Evolutionary conservation across 2,888 invertebrate species (phyloP).

Genomic region (Beris chalybata): DNA sequence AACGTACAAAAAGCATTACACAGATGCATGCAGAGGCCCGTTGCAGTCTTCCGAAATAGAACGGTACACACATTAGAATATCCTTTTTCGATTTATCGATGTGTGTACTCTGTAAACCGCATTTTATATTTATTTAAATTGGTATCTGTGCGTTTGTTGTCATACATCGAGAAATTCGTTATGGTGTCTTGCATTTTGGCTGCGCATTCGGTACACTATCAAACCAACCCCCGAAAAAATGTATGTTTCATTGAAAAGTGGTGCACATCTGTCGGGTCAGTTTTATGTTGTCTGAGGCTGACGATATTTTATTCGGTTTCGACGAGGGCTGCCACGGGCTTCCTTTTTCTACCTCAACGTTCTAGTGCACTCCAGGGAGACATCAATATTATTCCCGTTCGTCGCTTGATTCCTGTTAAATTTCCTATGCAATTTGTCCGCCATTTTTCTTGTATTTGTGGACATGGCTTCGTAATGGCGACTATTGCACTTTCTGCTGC

Average conservation of each 20-base stretch:
- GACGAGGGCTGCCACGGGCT: constrained; percentile 2
- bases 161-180: constrained; percentile 23
- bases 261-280: constrained; percentile 25
- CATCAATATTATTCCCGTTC: constrained; percentile 11
- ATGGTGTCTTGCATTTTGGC: constrained; percentile 20
- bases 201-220: constrained; percentile 8
- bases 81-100: too few relatives aligned
- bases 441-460: too few relatives aligned
- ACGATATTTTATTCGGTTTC: constrained; percentile 1
- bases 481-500: too few relatives aligned
- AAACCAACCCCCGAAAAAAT: constrained; percentile 6
- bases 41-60: too few relatives aligned
- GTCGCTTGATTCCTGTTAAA: neutral
- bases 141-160: neutral
- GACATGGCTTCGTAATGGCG: too few relatives aligned
- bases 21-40: too few relatives aligned
- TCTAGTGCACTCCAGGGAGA: constrained; percentile 10
- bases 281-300: constrained; percentile 22
- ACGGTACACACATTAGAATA: too few relatives aligned
- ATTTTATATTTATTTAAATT: too few relatives aligned
- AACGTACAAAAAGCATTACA: too few relatives aligned
- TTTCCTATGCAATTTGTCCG: too few relatives aligned
- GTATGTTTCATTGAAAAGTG: constrained; percentile 18
- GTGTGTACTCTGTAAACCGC: too few relatives aligned
- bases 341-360: constrained; percentile 13